Percentiles rank a stretch among this genome's conserved stretches.
Evolutionary conservation across 2,888 invertebrate genomes (phyloP).

Genomic region (Chydorus sphaericus): DNA sequence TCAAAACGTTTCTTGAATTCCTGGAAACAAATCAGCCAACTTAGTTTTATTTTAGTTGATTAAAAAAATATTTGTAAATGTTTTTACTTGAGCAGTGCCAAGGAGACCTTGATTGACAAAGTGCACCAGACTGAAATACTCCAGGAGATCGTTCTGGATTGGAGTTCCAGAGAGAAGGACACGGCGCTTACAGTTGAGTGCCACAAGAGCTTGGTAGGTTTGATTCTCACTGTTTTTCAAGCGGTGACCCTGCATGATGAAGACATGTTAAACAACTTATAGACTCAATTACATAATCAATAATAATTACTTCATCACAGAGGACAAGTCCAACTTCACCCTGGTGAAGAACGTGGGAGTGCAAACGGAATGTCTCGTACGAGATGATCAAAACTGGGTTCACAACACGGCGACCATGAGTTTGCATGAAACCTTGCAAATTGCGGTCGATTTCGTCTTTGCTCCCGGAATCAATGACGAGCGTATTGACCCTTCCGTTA

Average conservation of each 20-base stretch:
- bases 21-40: slow-evolving; percentile 25
- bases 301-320: slow-evolving; percentile 95
- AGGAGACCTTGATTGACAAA: slow-evolving; percentile 90
- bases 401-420: slow-evolving; percentile 53
- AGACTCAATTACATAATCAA: no score
- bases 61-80: neutral
- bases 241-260: slow-evolving; percentile 60
- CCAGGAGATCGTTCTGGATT: slow-evolving; percentile 95
- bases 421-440: slow-evolving; percentile 56
- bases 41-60: neutral
- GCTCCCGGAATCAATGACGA: slow-evolving; percentile 48
- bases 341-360: slow-evolving; percentile 72
- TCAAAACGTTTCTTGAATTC: slow-evolving; percentile 81
- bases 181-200: slow-evolving; percentile 69
- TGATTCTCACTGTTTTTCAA: slow-evolving; percentile 96
- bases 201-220: slow-evolving; percentile 88
- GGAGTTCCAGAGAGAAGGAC: slow-evolving; percentile 95
- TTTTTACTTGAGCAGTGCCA: slow-evolving; percentile 52
- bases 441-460: slow-evolving; percentile 73
- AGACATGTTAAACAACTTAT: neutral
- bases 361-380: slow-evolving; percentile 94
- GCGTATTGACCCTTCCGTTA: slow-evolving; percentile 57
- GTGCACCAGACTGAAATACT: slow-evolving; percentile 95
- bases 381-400: slow-evolving; percentile 94
- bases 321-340: slow-evolving; percentile 87